phyloP scores from a whole-genome alignment of 2,888 invertebrate genomes.

The Anthophora plumipes region DNA sequence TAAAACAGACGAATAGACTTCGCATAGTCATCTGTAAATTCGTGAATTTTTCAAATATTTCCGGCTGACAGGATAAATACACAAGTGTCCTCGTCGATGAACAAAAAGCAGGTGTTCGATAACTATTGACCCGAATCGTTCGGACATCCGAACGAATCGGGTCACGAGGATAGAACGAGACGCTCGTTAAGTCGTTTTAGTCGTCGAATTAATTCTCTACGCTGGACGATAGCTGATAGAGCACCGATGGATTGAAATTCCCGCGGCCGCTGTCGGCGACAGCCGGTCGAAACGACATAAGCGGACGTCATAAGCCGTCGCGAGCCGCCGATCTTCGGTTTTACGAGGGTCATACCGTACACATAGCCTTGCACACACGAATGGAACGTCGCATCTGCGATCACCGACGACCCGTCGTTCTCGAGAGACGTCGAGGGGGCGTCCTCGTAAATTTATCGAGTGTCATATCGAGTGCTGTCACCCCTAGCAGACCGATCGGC shows the following conservation, averaged over 20 bases:
- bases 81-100: neutral
- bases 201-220: constrained; percentile 50
- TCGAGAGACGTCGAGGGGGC: constrained; percentile 42
- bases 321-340: constrained; percentile 33
- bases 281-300: constrained; percentile 35
- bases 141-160: constrained; percentile 27
- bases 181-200: constrained; percentile 35
- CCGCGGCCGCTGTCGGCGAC: constrained; percentile 36
- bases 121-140: constrained; percentile 55
- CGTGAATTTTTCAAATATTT: too few relatives aligned
- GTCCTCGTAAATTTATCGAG: constrained; percentile 64
- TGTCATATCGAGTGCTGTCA: constrained; percentile 63
- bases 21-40: too few relatives aligned
- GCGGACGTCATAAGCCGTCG: constrained; percentile 35
- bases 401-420: constrained; percentile 6
- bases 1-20: too few relatives aligned
- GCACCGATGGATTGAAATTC: constrained; percentile 43
- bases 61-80: too few relatives aligned
- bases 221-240: constrained; percentile 34
- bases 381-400: neutral
- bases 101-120: constrained; percentile 19
- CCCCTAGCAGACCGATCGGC: constrained; percentile 44
- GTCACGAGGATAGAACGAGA: constrained; percentile 48
- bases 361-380: too few relatives aligned
- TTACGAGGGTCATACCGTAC: constrained; percentile 29